Percentiles rank a stretch among this genome's conserved stretches.
Conservation (phyloP, 1,140 invertebrate genomes). For the Orchesella cincta region DNA sequence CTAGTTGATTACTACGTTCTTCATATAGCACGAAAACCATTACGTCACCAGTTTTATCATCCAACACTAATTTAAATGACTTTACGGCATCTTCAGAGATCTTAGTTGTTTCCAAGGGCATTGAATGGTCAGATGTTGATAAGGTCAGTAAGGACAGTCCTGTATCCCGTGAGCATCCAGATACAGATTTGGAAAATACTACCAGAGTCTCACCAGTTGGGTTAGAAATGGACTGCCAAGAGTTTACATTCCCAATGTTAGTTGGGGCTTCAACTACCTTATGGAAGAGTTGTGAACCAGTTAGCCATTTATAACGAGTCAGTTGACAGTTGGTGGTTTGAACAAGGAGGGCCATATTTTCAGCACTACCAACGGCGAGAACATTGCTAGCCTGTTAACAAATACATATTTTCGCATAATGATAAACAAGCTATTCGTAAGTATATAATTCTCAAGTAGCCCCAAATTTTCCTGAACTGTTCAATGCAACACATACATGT, state of each 20-base stretch:
- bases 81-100: background rate
- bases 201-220: background rate
- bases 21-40: background rate
- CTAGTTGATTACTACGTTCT: background rate
- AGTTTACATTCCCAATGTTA: background rate
- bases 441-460: no score
- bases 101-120: background rate
- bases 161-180: background rate
- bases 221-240: background rate
- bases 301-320: conserved; percentile 13
- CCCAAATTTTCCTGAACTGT: no score
- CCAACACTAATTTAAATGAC: background rate
- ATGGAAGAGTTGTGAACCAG: conserved; percentile 31
- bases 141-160: conserved; percentile 29
- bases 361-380: background rate
- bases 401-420: no score
- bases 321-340: background rate
- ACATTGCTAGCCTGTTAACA: background rate
- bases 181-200: conserved; percentile 17
- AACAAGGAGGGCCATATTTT: background rate
- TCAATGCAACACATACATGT: no score
- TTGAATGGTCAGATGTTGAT: background rate
- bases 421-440: no score
- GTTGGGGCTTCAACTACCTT: background rate
- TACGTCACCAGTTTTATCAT: background rate